Base-by-base conservation (phyloP, 2,888 invertebrate species). In the Villa cingulata region DNA sequence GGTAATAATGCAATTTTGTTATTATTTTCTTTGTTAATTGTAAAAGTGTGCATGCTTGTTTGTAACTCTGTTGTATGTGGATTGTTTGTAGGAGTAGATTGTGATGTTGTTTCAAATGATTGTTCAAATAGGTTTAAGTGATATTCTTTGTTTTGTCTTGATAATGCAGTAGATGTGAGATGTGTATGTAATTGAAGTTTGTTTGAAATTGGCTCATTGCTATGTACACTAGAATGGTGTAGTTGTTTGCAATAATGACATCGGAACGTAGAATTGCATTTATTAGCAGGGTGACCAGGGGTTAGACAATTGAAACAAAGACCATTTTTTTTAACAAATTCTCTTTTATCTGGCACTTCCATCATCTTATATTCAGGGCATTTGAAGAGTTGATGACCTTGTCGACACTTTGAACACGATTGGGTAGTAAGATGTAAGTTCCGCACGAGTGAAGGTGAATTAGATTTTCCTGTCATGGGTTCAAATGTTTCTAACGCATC, bases 241-340 rank as follows among this genome's bases (percentile, higher is more conserved):
- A 29, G 9, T 16, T 42, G 29, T 5, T 42, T 32, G 16, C 42
- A 42, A 34, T 34, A 15, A 37, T 43, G 43, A 29, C 43, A 43
- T 12, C 36, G 12, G 9, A 34, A 2, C 20, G 34, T 43, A 5
- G 36, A 36, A 5, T 19, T 43, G 10, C n/a, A n/a, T n/a, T n/a
- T n/a, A n/a, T n/a, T n/a, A n/a, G n/a, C n/a, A n/a, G n/a, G n/a
- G n/a, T n/a, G 19, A 43, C n/a, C 20, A 18, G 15, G 34, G 18
- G n/a, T 43, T 14, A 45, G 39, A 15, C 45, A 45, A 38, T 45
- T 45, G n/a, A 45, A 45, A 9, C 37, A 45, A n/a, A 45, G n/a
- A 19, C 36, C 37, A 5, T 27, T 6, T n/a, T 38, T 45, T 16
- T n/a, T 16, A n/a, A 38, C 38, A 16, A 15, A 38, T n/a, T 17